Conservation (phyloP, 2,113 vertebrate genomes). For the Noctilio leporinus region DNA sequence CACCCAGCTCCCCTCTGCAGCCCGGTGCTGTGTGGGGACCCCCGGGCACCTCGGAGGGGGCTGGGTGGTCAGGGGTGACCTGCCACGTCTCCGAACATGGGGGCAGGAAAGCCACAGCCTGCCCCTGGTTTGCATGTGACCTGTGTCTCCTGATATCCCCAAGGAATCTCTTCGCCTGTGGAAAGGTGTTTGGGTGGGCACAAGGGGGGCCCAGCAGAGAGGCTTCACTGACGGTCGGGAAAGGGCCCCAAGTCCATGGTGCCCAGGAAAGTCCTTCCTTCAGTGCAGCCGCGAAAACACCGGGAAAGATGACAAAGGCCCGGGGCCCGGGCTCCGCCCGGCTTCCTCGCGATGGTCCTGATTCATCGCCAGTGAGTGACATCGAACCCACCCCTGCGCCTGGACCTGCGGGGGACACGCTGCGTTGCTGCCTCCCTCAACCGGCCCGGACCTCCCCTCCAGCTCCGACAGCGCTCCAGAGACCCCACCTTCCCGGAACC, state of each 20-base stretch:
- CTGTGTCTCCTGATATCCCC: slow-evolving; percentile 49
- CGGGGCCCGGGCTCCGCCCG: slow-evolving; percentile 64
- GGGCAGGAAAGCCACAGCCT: background rate
- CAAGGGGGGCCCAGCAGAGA: slow-evolving; percentile 46
- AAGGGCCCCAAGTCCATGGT: slow-evolving; percentile 48
- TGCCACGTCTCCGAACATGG: background rate
- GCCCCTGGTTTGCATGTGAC: background rate
- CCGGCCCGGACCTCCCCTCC: too few relatives aligned
- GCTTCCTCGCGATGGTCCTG: background rate
- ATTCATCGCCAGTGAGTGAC: too few relatives aligned
- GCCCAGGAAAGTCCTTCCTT: slow-evolving; percentile 68
- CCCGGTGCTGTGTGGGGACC: background rate
- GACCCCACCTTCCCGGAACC: background rate
- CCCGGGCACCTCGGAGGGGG: background rate
- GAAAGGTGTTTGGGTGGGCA: slow-evolving; percentile 55
- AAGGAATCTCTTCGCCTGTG: slow-evolving; percentile 73
- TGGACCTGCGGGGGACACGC: too few relatives aligned
- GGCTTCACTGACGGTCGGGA: slow-evolving; percentile 45
- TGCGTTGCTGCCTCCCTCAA: background rate
- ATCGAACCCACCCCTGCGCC: too few relatives aligned
- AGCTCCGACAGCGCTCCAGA: background rate
- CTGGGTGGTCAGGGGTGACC: background rate
- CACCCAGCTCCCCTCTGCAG: background rate
- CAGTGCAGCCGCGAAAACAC: slow-evolving; percentile 64
- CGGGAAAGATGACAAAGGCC: slow-evolving; percentile 69